Percentiles rank a stretch among this genome's conserved stretches.
Evolutionary conservation across 1,140 invertebrate species (phyloP).

Genomic region (Brachystomella parvula): DNA sequence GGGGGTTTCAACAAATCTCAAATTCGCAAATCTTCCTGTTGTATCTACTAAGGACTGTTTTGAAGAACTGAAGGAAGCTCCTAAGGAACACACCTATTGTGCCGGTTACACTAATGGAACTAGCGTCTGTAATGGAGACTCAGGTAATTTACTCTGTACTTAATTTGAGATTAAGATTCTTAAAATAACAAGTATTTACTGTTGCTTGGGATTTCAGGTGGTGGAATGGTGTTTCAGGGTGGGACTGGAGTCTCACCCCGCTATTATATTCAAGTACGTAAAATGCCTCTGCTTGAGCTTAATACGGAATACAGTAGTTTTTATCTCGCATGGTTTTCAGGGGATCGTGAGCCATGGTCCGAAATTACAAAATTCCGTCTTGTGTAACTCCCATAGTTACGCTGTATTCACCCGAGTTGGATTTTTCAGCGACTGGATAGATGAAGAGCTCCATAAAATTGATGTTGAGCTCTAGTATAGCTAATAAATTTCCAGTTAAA

Average conservation of each 20-base stretch:
- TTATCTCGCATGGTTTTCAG: constrained; percentile 1
- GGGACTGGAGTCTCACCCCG: not conserved
- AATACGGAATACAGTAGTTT: not conserved
- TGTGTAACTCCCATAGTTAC: constrained; percentile 4
- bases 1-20: not conserved
- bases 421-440: constrained; percentile 14
- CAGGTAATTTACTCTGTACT: not conserved
- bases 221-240: constrained; percentile 1
- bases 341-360: constrained; percentile 14
- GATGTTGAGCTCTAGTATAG: not conserved
- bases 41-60: constrained; percentile 14
- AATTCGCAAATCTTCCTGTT: constrained; percentile 7
- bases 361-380: not conserved
- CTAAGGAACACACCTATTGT: constrained; percentile 4
- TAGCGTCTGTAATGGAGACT: constrained; percentile 1
- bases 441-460: not conserved
- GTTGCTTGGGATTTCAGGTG: not conserved
- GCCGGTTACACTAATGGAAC: constrained; percentile 21
- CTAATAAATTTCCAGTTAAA: not conserved
- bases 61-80: not conserved
- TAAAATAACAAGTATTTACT: not conserved
- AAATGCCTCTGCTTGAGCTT: constrained; percentile 8
- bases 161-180: not conserved
- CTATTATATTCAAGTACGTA: constrained; percentile 8
- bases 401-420: constrained; percentile 13